phyloP scores from a whole-genome alignment of 2,113 vertebrate species.

The Gallinago media region DNA sequence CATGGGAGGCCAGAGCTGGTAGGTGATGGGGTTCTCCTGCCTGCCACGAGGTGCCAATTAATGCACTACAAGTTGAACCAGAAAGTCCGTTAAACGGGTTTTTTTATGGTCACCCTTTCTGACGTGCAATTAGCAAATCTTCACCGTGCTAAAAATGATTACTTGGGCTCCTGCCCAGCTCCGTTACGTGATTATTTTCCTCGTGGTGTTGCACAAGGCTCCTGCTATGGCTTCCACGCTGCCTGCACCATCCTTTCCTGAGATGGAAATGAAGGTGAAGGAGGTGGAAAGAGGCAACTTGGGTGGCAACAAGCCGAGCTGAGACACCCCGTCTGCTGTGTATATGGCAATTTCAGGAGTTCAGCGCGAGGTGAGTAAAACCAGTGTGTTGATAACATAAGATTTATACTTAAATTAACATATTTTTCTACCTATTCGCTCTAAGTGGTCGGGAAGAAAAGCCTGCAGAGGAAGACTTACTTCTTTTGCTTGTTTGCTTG shows the following conservation, averaged over 20 bases:
- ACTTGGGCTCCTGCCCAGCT: neutral
- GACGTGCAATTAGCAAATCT: neutral
- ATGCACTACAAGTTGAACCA: neutral
- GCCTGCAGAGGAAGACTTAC: neutral
- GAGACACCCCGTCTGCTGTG: neutral
- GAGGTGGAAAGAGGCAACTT: neutral
- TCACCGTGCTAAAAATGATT: neutral
- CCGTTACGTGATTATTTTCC: neutral
- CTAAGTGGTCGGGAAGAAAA: neutral
- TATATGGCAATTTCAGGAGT: neutral
- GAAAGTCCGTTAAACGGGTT: neutral
- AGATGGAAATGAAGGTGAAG: neutral
- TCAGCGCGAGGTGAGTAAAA: neutral
- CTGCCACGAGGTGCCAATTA: neutral
- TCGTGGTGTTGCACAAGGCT: neutral
- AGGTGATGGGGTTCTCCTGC: neutral
- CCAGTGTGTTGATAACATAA: neutral
- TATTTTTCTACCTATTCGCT: neutral
- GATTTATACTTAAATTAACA: neutral
- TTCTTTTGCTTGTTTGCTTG: neutral
- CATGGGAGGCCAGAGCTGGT: accelerated
- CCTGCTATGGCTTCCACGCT: neutral
- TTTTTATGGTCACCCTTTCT: neutral
- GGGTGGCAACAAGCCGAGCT: neutral
- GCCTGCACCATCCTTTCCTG: neutral